phyloP scores from a whole-genome alignment of 2,797 vertebrate genomes.

The Clarias laeviceps region DNA sequence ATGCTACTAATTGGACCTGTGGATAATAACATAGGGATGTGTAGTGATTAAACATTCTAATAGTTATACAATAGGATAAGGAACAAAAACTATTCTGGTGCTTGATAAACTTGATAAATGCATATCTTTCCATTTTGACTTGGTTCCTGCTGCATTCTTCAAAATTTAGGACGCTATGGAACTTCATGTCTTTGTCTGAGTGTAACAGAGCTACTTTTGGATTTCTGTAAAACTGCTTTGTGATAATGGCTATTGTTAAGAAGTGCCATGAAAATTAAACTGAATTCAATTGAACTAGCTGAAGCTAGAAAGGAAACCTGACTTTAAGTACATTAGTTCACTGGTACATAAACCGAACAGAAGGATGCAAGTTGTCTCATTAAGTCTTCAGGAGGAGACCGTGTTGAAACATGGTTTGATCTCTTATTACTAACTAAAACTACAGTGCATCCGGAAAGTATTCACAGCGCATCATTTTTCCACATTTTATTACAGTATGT shows the following conservation, averaged over 20 bases:
- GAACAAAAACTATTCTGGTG: background rate
- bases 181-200: too few relatives aligned
- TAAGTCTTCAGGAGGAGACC: background rate
- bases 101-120: too few relatives aligned
- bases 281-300: background rate
- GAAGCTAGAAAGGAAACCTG: background rate
- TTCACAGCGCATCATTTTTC: too few relatives aligned
- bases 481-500: too few relatives aligned
- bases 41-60: background rate
- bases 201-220: background rate
- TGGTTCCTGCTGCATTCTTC: too few relatives aligned
- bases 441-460: too few relatives aligned
- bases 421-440: too few relatives aligned
- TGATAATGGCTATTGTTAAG: background rate
- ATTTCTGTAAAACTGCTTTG: background rate
- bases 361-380: background rate
- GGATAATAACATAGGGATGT: conserved; percentile 14
- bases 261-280: background rate
- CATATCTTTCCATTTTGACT: too few relatives aligned
- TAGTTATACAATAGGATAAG: conserved; percentile 1
- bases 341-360: background rate
- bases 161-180: too few relatives aligned
- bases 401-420: background rate
- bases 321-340: background rate
- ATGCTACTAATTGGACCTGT: conserved; percentile 92